Evolutionary conservation across 2,888 invertebrate species (phyloP).

Genomic region (Myopa testacea): DNA sequence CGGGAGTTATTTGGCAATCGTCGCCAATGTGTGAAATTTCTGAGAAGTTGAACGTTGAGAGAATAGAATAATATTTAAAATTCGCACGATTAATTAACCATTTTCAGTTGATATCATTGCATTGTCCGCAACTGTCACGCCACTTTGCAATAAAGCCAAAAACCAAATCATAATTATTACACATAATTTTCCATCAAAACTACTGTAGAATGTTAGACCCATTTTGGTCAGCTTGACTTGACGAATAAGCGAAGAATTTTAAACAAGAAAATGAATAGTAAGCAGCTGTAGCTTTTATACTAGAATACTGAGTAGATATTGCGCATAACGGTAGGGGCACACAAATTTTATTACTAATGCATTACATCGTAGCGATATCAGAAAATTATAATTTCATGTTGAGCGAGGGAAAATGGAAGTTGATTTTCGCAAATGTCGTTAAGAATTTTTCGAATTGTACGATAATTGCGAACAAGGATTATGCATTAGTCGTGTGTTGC

Average conservation of each 20-base stretch:
- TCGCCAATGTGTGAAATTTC: slow-evolving; percentile 70
- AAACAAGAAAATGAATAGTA: slow-evolving; percentile 34
- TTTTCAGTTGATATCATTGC: slow-evolving; percentile 52
- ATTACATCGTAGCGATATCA: neutral
- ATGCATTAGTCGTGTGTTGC: neutral
- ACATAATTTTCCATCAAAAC: slow-evolving; percentile 48
- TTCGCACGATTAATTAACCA: slow-evolving; percentile 49
- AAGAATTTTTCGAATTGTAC: neutral
- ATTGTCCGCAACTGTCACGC: slow-evolving; percentile 53
- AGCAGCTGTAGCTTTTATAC: slow-evolving; percentile 42
- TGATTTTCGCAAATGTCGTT: neutral
- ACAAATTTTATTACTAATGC: neutral
- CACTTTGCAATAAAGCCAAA: slow-evolving; percentile 51
- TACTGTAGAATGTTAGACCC: slow-evolving; percentile 52
- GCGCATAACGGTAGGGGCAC: slow-evolving; percentile 4
- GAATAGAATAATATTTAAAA: neutral
- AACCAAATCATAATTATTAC: slow-evolving; percentile 53
- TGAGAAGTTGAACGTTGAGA: slow-evolving; percentile 41
- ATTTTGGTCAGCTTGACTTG: slow-evolving; percentile 43
- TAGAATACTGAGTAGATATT: neutral
- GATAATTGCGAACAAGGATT: slow-evolving; percentile 3
- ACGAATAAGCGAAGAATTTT: slow-evolving; percentile 3
- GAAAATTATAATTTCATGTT: neutral
- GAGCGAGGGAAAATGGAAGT: neutral
- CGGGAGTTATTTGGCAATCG: slow-evolving; percentile 91